Conservation (phyloP, 2,797 vertebrate species). For the Coregonus ussuriensis region DNA sequence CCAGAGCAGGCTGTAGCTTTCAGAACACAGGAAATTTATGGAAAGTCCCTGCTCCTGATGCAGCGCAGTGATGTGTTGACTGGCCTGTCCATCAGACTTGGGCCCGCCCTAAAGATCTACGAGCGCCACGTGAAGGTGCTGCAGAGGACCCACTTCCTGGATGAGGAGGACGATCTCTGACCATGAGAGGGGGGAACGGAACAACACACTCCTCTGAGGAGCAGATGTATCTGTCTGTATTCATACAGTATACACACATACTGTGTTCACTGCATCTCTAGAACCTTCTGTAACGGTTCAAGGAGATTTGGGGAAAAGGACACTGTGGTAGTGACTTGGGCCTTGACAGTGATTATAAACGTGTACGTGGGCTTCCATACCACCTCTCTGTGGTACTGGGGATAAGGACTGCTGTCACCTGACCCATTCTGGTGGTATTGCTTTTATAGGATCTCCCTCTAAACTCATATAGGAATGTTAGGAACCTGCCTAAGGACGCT, state of each 20-base stretch:
- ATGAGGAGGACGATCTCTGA: constrained; percentile 77
- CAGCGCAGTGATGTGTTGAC: constrained; percentile 90
- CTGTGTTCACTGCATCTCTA: constrained; percentile 43
- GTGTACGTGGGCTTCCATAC: neutral
- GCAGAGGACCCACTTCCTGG: constrained; percentile 90
- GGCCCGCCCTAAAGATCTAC: constrained; percentile 92
- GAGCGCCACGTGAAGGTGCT: constrained; percentile 90
- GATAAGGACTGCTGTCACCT: constrained; percentile 43
- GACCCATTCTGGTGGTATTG: constrained; percentile 21
- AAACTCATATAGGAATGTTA: neutral
- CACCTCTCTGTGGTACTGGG: neutral
- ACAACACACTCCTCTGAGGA: constrained; percentile 24
- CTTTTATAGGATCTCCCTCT: neutral
- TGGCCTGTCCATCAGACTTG: constrained; percentile 88
- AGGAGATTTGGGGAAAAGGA: constrained; percentile 36
- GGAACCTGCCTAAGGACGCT: constrained; percentile 10
- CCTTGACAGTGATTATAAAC: constrained; percentile 59
- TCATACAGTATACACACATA: constrained; percentile 37
- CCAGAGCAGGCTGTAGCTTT: constrained; percentile 89
- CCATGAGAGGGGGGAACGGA: constrained; percentile 9
- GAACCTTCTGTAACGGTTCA: constrained; percentile 47
- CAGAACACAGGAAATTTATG: constrained; percentile 88
- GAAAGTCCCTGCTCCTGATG: constrained; percentile 91
- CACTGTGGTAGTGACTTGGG: constrained; percentile 57
- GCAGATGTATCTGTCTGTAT: constrained; percentile 39